phyloP scores from a whole-genome alignment of 2,797 vertebrate genomes.

The Coranthus polyacanthus region DNA sequence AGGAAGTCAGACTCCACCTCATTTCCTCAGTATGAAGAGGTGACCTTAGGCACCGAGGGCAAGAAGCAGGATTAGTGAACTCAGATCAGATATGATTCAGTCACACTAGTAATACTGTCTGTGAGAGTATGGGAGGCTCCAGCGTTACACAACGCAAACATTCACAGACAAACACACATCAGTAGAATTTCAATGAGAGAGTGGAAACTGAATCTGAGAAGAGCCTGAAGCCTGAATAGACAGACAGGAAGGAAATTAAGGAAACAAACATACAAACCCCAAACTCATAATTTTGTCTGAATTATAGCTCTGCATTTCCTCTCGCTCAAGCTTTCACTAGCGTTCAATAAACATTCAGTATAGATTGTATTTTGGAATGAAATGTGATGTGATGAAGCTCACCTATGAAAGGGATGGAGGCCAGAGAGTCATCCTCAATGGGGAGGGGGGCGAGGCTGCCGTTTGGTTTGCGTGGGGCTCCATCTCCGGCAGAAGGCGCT shows the following conservation, averaged over 20 bases:
- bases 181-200: conserved; percentile 33
- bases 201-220: conserved; percentile 55
- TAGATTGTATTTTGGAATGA: neutral
- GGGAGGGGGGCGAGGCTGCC: conserved; percentile 87
- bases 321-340: conserved; percentile 30
- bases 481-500: conserved; percentile 56
- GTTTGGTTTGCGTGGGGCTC: conserved; percentile 77
- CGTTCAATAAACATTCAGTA: conserved; percentile 23
- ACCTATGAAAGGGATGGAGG: conserved; percentile 98
- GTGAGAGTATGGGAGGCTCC: conserved; percentile 46
- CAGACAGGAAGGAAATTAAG: conserved; percentile 57
- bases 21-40: conserved; percentile 39
- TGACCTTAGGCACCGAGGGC: conserved; percentile 17
- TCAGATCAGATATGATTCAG: conserved; percentile 54
- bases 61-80: conserved; percentile 25
- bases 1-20: conserved; percentile 24
- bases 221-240: conserved; percentile 38
- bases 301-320: conserved; percentile 40
- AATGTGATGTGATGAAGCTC: conserved; percentile 15
- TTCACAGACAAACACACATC: conserved; percentile 30
- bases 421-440: conserved; percentile 92
- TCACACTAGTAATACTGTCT: conserved; percentile 50
- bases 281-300: conserved; percentile 41
- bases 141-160: conserved; percentile 50
- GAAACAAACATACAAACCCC: conserved; percentile 29